Conservation (phyloP, 2,888 invertebrate genomes). For the Cheilosia vulpina region DNA sequence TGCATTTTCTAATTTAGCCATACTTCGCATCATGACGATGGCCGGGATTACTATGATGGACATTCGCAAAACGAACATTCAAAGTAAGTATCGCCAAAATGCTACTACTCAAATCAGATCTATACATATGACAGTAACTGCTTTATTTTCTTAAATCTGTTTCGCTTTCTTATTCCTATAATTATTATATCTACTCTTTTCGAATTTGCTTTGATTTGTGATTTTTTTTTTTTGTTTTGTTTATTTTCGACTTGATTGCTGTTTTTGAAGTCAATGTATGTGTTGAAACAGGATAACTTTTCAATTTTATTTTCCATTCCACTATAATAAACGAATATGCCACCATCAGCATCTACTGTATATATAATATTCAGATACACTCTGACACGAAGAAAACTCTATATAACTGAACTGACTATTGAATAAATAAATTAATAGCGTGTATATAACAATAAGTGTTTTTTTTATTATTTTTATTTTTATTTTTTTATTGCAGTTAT, state of each 20-base stretch:
- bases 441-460: slow-evolving; percentile 9
- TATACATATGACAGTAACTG: slow-evolving; percentile 9
- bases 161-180: slow-evolving; percentile 15
- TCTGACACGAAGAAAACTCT: slow-evolving; percentile 48
- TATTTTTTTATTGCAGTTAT: slow-evolving; percentile 84
- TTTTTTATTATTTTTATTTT: slow-evolving; percentile 15
- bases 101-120: slow-evolving; percentile 11
- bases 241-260: slow-evolving; percentile 40
- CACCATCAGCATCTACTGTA: slow-evolving; percentile 15
- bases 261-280: slow-evolving; percentile 49
- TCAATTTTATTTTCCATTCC: slow-evolving; percentile 40
- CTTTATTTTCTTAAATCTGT: slow-evolving; percentile 16
- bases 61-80: slow-evolving; percentile 78
- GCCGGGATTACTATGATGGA: slow-evolving; percentile 79
- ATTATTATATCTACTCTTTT: slow-evolving; percentile 2
- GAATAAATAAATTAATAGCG: not conserved
- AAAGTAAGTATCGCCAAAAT: slow-evolving; percentile 77
- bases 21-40: slow-evolving; percentile 78
- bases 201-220: slow-evolving; percentile 11
- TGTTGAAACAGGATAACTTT: slow-evolving; percentile 42
- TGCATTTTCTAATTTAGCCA: slow-evolving; percentile 78
- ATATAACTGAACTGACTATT: slow-evolving; percentile 15
- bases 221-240: slow-evolving; percentile 19
- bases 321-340: slow-evolving; percentile 46
- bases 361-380: slow-evolving; percentile 52